phyloP scores from a whole-genome alignment of 2,113 vertebrate species.

The Saimiri boliviensis region DNA sequence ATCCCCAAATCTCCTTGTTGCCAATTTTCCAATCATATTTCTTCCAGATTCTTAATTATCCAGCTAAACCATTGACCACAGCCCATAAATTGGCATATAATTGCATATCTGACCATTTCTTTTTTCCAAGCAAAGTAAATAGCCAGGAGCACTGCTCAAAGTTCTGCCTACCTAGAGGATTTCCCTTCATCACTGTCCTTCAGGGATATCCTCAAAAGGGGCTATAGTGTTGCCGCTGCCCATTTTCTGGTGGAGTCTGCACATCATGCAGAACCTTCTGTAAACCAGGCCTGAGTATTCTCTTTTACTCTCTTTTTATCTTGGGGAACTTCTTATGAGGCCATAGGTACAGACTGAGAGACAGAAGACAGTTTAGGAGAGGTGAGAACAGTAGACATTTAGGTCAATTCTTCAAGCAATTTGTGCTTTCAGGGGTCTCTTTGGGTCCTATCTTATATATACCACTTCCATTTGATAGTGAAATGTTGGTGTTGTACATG shows the following conservation, averaged over 20 bases:
- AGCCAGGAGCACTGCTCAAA: neutral
- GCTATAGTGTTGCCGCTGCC: neutral
- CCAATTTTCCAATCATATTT: neutral
- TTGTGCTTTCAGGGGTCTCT: neutral
- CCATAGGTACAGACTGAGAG: neutral
- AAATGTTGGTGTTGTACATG: neutral
- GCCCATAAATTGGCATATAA: neutral
- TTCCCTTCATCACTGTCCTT: neutral
- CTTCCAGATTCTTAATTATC: neutral
- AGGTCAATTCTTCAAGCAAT: neutral
- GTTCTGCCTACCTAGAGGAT: neutral
- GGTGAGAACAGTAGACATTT: neutral
- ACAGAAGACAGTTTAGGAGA: neutral
- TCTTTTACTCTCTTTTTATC: neutral
- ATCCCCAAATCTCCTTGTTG: neutral
- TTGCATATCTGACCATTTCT: neutral
- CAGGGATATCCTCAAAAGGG: neutral
- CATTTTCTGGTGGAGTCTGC: neutral
- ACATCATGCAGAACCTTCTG: neutral
- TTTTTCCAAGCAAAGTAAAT: neutral
- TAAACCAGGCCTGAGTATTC: neutral
- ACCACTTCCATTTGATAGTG: neutral
- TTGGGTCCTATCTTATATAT: neutral
- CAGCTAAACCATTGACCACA: neutral
- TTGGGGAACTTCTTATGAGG: neutral